A percentile compares a stretch with the other conserved stretches of the same genome.
Conservation (phyloP, 1,140 invertebrate species). For the Idris sp. region DNA sequence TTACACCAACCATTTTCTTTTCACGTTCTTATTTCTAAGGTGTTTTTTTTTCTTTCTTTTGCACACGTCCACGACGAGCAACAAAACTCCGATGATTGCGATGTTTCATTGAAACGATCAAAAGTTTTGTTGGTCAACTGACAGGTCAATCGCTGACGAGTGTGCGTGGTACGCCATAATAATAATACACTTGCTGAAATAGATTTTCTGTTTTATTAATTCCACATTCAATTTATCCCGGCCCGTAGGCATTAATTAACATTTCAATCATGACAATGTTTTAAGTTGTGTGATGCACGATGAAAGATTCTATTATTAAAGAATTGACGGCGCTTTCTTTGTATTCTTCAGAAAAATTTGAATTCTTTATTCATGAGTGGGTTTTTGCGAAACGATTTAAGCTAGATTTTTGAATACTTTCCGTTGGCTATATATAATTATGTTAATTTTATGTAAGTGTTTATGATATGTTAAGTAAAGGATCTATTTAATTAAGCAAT, state of each 20-base stretch:
- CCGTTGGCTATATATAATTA: conserved; percentile 28
- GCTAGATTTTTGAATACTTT: conserved; percentile 32
- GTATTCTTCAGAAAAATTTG: conserved; percentile 30
- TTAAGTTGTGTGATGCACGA: conserved; percentile 19
- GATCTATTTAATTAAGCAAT: conserved; percentile 61
- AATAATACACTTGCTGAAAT: conserved; percentile 33
- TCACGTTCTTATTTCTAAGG: conserved; percentile 16
- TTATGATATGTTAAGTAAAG: conserved; percentile 45
- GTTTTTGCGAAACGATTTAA: conserved; percentile 30
- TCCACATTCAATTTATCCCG: conserved; percentile 29
- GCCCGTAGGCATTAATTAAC: conserved; percentile 38
- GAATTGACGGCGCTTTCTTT: conserved; percentile 23
- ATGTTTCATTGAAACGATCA: conserved; percentile 38
- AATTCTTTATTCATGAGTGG: conserved; percentile 48
- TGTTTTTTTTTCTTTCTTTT: conserved; percentile 16
- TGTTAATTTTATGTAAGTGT: conserved; percentile 58
- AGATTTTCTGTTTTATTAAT: conserved; percentile 58
- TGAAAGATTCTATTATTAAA: conserved; percentile 38
- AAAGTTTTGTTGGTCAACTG: conserved; percentile 41
- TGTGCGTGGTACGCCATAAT: conserved; percentile 38
- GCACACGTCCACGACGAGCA: not conserved
- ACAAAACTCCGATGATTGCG: conserved; percentile 37
- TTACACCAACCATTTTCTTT: conserved; percentile 16
- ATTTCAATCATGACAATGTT: conserved; percentile 49
- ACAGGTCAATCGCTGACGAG: conserved; percentile 34